Percentiles rank a stretch among this genome's conserved stretches.
phyloP scores from a whole-genome alignment of 2,113 vertebrate genomes.

The Stegastes partitus region DNA sequence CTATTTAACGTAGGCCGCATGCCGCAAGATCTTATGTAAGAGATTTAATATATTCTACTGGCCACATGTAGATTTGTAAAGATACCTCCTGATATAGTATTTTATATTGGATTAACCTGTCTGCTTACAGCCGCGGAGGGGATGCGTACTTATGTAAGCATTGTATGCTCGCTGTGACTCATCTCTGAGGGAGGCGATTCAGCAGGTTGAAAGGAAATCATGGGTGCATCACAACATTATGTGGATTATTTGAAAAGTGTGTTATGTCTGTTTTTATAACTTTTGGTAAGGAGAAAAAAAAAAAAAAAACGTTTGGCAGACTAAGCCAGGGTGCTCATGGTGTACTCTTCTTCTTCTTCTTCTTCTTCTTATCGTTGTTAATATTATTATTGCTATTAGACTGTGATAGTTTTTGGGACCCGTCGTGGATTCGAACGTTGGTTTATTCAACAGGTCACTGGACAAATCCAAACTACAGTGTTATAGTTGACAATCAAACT shows the following conservation, averaged over 20 bases:
- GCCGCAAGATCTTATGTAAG: slow-evolving; percentile 41
- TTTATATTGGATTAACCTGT: slow-evolving; percentile 7
- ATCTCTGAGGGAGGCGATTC: slow-evolving; percentile 28
- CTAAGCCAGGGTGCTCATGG: neutral
- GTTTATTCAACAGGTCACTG: slow-evolving; percentile 15
- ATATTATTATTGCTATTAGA: neutral
- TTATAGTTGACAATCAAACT: slow-evolving; percentile 69
- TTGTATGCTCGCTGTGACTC: slow-evolving; percentile 26
- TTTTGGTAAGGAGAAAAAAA: slow-evolving; percentile 2
- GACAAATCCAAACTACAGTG: slow-evolving; percentile 23
- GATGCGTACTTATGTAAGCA: slow-evolving; percentile 5
- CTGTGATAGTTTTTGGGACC: slow-evolving; percentile 4
- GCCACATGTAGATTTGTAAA: slow-evolving; percentile 60
- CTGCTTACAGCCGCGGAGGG: slow-evolving; percentile 24
- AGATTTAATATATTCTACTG: slow-evolving; percentile 34
- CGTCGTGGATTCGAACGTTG: neutral
- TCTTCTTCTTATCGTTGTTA: neutral
- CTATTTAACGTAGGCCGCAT: slow-evolving; percentile 41
- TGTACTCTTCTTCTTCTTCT: slow-evolving; percentile 14
- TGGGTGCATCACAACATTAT: slow-evolving; percentile 25
- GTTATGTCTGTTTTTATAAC: slow-evolving; percentile 22
- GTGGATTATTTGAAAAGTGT: slow-evolving; percentile 36
- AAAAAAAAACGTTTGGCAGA: neutral
- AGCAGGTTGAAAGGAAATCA: slow-evolving; percentile 12
- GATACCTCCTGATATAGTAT: slow-evolving; percentile 34